Base-by-base conservation (phyloP, 1,140 invertebrate species). In the Rhizoglyphus robini region DNA sequence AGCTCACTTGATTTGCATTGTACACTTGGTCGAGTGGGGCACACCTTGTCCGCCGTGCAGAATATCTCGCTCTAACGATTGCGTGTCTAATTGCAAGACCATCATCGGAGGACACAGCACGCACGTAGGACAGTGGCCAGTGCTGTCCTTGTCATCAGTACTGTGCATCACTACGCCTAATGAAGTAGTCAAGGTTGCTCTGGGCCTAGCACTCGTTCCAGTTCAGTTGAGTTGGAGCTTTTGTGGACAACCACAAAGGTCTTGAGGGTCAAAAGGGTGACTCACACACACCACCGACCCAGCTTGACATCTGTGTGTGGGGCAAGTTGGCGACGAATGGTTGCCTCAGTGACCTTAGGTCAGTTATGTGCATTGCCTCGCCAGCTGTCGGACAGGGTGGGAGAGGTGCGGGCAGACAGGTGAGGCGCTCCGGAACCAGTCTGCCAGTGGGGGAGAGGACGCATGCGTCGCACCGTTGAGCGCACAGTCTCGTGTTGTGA, bases 11-110 rank as follows among this genome's bases (percentile, higher is more conserved):
- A 41, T 41, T 41, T 41, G 36, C 36, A 41, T 41, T 18, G 18
- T 18, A 41, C 36, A 41, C 36, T 41, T 41, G n/a, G 36, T 41
- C 36, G 36, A 41, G 23, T 54, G 51, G 51, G 51, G 51, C 51
- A 54, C 51, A 54, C 51, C 51, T 54, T 54, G 51, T 54, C 8
- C 15, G 23, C n/a, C n/a, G n/a, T n/a, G 51, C 36, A 54, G 51
- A 54, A 54, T 32, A 8, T 15, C 8, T n/a, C n/a, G n/a, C n/a
- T n/a, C n/a, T n/a, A 8, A 11, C 23, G 23, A 54, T 54, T 54
- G 51, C 51, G 20, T 20, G 51, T 54, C 51, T 54, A 54, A 54
- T 54, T 54, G 51, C 20, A 25, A 41, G 8, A 8, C 8, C 36
- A 41, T 11, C 36, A 11, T 41, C 36, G 8, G 18, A 41, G 18